Evolutionary conservation across 2,797 vertebrate genomes (phyloP), one percentile per base, ranked within the genome.

Genomic region (Erethizon dorsatum): DNA sequence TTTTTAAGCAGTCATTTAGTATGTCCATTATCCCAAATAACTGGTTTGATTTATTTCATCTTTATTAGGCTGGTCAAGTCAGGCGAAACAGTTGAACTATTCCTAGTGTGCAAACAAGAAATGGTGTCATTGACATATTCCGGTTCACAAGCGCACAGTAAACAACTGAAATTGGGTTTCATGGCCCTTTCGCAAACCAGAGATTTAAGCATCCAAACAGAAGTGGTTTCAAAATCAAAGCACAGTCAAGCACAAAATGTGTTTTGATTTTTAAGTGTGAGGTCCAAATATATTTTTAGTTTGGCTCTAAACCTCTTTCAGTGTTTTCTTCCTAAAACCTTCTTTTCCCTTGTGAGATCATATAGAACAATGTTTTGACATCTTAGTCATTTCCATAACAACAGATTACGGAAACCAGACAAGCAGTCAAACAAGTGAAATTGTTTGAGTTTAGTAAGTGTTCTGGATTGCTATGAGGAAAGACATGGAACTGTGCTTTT

Each of bases 341-440:
- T 47, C 84, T 84, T 75, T 73, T 94, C 79, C 90, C 90, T 90
- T 67, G 73, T 94, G 96, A 96, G 93, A 97, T 97, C 95, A 82
- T 77, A 97, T 73, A 97, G 89, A 98, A 94, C 67, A 90, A 5
- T 96, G 97, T 95, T 98, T 98, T 98, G 98, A 98, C 98, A 98
- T 98, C 97, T 98, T 89, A 98, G 96, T 98, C 96, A 98, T 98
- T 98, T 98, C 98, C 97, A 96, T 98, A 98, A 98, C 98, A 98
- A 97, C 98, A 98, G 97, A 98, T 97, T 96, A 98, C 88, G 97
- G 97, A 97, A 96, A 91, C 28, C 84, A 98, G 97, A 94, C 96
- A 86, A 88, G 67, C 93, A 97, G 88, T 97, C 1, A 9, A 96
- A 90, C 69, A 95, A 95, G 93, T 20, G 82, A 97, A 97, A 96